Evolutionary conservation across 1,140 invertebrate species (phyloP).

Genomic region (Venturia canescens): DNA sequence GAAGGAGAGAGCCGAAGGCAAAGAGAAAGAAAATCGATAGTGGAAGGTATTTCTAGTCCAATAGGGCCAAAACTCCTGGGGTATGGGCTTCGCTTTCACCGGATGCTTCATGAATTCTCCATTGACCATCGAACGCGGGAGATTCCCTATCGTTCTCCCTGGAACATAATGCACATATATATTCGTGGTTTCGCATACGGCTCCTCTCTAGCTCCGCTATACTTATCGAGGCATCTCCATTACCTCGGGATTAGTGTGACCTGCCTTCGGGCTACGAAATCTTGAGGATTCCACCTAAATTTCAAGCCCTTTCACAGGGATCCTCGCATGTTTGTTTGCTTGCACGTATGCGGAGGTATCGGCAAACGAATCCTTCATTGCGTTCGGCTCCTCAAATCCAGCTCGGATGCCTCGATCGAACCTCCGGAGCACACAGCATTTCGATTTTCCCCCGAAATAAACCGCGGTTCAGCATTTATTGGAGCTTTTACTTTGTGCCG

Average conservation of each 20-base stretch:
- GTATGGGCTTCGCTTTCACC: background rate
- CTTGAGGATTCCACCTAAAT: background rate
- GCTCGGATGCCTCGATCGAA: background rate
- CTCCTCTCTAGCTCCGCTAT: background rate
- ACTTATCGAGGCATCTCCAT: constrained; percentile 5
- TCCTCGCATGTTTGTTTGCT: background rate
- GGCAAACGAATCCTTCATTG: background rate
- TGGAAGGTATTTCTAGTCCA: background rate
- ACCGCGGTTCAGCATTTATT: no score
- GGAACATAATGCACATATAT: background rate
- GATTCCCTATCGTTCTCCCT: background rate
- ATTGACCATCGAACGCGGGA: constrained; percentile 3
- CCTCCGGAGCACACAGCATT: background rate
- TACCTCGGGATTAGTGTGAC: background rate
- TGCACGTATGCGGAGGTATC: background rate
- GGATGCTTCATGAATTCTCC: constrained; percentile 16
- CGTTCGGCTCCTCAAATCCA: background rate
- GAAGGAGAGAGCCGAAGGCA: background rate
- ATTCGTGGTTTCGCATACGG: background rate
- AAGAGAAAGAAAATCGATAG: constrained; percentile 3
- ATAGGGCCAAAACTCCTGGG: background rate
- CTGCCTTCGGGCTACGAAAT: background rate
- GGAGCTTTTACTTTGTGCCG: no score
- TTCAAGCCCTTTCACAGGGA: background rate
- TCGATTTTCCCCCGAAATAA: background rate